Evolutionary conservation across 2,888 invertebrate species (phyloP).

Genomic region (Drosophila setosimentum): DNA sequence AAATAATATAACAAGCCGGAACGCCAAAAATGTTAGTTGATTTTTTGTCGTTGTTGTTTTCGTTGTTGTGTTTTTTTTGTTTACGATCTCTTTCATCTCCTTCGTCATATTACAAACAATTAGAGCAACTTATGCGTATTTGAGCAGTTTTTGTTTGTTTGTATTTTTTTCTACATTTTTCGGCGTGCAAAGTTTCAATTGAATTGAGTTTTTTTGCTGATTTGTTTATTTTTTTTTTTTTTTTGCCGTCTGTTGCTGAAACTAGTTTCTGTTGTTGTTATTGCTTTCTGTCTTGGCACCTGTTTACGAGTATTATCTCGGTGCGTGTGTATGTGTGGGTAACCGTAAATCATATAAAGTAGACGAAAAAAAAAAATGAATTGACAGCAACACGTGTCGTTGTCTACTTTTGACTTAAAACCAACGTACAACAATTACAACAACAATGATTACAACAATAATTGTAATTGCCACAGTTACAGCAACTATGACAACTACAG

Average conservation of each 20-base stretch:
- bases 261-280: slow-evolving; percentile 51
- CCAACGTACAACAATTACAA: slow-evolving; percentile 27
- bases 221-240: slow-evolving; percentile 11
- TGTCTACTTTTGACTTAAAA: slow-evolving; percentile 37
- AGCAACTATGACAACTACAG: slow-evolving; percentile 17
- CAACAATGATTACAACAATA: slow-evolving; percentile 29
- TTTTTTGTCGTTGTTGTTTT: slow-evolving; percentile 2
- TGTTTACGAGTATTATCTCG: slow-evolving; percentile 59
- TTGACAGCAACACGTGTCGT: slow-evolving; percentile 63
- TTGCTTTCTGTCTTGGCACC: slow-evolving; percentile 61
- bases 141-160: slow-evolving; percentile 21
- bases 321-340: slow-evolving; percentile 30
- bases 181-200: slow-evolving; percentile 46
- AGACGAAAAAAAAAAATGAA: slow-evolving; percentile 36
- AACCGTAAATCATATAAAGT: slow-evolving; percentile 54
- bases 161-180: neutral
- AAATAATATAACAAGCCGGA: slow-evolving; percentile 30
- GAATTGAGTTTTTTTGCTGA: slow-evolving; percentile 30
- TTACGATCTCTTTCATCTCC: neutral
- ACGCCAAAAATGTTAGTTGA: slow-evolving; percentile 28
- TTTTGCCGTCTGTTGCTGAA: slow-evolving; percentile 26
- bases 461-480: slow-evolving; percentile 35
- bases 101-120: slow-evolving; percentile 63
- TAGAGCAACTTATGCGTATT: slow-evolving; percentile 68
- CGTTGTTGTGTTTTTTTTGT: neutral